These are phyloP conservation scores for Leptosomus discolor DNA, from an alignment of 2,113 vertebrate genomes.

Conservation along the genomic window DNA sequence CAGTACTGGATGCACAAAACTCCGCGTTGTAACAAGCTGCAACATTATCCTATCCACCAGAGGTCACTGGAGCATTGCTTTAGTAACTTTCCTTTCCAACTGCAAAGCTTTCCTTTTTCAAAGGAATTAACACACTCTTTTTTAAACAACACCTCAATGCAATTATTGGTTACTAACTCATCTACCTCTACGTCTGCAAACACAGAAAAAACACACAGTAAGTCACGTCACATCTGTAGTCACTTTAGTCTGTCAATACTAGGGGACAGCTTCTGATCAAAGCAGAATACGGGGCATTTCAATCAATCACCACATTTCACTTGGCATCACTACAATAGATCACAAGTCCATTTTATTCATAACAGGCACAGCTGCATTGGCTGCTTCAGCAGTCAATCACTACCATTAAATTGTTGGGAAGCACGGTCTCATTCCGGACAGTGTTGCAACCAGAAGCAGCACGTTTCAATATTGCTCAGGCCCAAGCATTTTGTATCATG, in stretches of 20 bases:
- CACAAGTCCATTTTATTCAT: not conserved
- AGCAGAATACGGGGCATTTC: not conserved
- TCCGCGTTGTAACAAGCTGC: not conserved
- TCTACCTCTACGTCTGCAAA: not conserved
- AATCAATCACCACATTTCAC: not conserved
- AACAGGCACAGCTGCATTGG: not conserved
- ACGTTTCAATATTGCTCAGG: not conserved
- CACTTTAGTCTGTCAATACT: not conserved
- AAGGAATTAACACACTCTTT: not conserved
- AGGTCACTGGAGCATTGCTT: conserved; percentile 66
- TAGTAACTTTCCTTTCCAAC: not conserved
- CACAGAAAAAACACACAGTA: not conserved
- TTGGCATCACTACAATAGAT: not conserved
- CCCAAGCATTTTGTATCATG: not conserved
- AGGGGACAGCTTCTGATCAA: not conserved
- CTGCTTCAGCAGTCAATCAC: not conserved
- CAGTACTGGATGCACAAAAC: not conserved
- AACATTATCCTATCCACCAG: conserved; percentile 57
- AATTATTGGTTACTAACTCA: not conserved
- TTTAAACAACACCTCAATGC: not conserved
- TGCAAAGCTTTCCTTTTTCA: not conserved
- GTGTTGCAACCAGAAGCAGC: not conserved
- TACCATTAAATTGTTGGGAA: not conserved
- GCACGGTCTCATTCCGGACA: not conserved
- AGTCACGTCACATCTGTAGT: not conserved